These are phyloP conservation scores for Gnatocerus cornutus DNA, from an alignment of 2,888 invertebrate genomes.

Conservation along the genomic window DNA sequence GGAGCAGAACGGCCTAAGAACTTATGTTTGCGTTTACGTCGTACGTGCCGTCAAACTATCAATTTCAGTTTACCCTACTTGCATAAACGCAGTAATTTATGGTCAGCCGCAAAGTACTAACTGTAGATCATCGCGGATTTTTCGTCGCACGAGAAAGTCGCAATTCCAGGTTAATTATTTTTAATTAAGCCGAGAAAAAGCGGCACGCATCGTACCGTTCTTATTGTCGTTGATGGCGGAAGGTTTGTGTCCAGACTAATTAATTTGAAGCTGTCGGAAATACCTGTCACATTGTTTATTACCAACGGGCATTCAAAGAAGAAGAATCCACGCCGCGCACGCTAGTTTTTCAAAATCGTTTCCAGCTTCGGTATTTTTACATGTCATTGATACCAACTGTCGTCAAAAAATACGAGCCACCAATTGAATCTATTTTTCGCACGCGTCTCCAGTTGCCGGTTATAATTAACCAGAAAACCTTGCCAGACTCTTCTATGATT, in stretches of 20 bases:
- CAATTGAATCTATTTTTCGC: not conserved
- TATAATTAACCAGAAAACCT: slow-evolving; percentile 2
- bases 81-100: slow-evolving; percentile 30
- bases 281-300: not conserved
- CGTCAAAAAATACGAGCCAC: no score
- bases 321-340: no score
- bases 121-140: slow-evolving; percentile 19
- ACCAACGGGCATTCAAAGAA: not conserved
- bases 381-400: no score
- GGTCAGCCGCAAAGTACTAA: slow-evolving; percentile 24
- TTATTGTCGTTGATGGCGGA: slow-evolving; percentile 5
- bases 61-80: slow-evolving; percentile 31
- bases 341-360: no score
- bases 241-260: not conserved
- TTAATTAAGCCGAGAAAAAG: slow-evolving; percentile 1
- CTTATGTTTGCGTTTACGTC: slow-evolving; percentile 25
- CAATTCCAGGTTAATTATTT: slow-evolving; percentile 26
- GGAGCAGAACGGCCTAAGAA: slow-evolving; percentile 14
- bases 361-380: not conserved
- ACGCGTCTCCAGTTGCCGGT: not conserved
- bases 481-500: slow-evolving; percentile 1
- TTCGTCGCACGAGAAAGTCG: slow-evolving; percentile 23
- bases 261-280: not conserved
- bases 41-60: slow-evolving; percentile 31
- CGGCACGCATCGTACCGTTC: slow-evolving; percentile 7